A percentile compares a stretch with the other conserved stretches of the same genome.
These are phyloP conservation scores for Tetraneura akinire DNA, from an alignment of 1,140 invertebrate genomes.

Conservation along the genomic window DNA sequence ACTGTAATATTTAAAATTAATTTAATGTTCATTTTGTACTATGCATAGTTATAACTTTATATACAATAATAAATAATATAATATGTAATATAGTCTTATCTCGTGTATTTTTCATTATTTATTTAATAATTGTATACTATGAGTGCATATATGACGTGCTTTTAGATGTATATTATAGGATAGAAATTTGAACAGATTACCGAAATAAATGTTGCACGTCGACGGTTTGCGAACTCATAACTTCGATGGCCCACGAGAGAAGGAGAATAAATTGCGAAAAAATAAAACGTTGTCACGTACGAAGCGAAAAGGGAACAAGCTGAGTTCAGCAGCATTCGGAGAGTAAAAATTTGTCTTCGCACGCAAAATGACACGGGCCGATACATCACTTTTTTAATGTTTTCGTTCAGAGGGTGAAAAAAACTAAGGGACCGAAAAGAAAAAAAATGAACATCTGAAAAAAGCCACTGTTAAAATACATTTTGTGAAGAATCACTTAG, in stretches of 20 bases:
- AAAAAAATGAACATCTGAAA: constrained; percentile 25
- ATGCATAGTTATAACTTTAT: no score
- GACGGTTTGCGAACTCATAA: neutral
- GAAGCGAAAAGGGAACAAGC: constrained; percentile 22
- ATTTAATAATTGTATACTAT: no score
- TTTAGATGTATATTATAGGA: neutral
- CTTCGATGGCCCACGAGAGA: neutral
- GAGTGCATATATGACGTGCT: neutral
- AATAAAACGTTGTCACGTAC: constrained; percentile 47
- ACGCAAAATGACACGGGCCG: constrained; percentile 34
- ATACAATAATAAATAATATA: no score
- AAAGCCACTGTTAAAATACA: constrained; percentile 45
- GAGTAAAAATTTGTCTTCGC: constrained; percentile 34
- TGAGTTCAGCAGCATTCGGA: constrained; percentile 35
- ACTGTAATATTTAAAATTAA: no score
- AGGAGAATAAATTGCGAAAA: constrained; percentile 4
- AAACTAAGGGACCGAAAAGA: constrained; percentile 24
- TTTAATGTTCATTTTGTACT: no score
- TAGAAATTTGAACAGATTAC: constrained; percentile 39
- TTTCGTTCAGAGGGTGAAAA: neutral
- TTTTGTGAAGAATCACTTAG: constrained; percentile 42
- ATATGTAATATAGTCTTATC: no score
- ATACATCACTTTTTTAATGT: constrained; percentile 51
- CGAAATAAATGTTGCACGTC: neutral
- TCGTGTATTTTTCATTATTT: no score